These are phyloP conservation scores for Ophioninae sp. DNA, from an alignment of 2,888 invertebrate genomes.

Conservation along the genomic window DNA sequence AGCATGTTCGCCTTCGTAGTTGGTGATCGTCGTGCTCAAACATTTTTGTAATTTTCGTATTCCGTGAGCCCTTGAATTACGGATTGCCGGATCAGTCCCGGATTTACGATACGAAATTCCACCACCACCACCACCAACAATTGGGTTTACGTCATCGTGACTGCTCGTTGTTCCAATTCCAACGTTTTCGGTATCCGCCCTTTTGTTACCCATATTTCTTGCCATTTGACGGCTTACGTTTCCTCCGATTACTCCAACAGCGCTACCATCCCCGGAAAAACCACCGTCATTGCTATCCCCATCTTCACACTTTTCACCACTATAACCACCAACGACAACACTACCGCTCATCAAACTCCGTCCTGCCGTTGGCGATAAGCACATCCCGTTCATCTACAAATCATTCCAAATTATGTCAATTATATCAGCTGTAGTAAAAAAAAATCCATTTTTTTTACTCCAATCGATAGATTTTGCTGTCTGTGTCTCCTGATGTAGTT, in stretches of 20 bases:
- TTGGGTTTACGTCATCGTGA: slow-evolving; percentile 61
- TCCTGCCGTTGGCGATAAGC: slow-evolving; percentile 85
- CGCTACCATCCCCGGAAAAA: slow-evolving; percentile 70
- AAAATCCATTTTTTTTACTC: no score
- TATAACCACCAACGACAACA: slow-evolving; percentile 64
- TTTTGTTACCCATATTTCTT: slow-evolving; percentile 34
- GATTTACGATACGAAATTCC: slow-evolving; percentile 72
- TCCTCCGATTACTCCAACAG: slow-evolving; percentile 66
- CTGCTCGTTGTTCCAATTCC: slow-evolving; percentile 30
- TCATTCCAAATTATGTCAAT: slow-evolving; percentile 70
- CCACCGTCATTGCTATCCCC: slow-evolving; percentile 71
- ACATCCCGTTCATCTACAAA: slow-evolving; percentile 90
- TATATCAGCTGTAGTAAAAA: slow-evolving; percentile 26
- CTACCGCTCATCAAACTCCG: slow-evolving; percentile 74
- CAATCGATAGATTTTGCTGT: no score
- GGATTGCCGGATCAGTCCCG: slow-evolving; percentile 80
- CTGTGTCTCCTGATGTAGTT: no score
- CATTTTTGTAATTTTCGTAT: slow-evolving; percentile 96
- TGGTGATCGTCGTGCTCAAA: slow-evolving; percentile 91
- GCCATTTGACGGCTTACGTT: slow-evolving; percentile 44
- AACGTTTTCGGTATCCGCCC: slow-evolving; percentile 50
- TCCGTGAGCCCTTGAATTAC: slow-evolving; percentile 97
- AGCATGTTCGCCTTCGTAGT: slow-evolving; percentile 87
- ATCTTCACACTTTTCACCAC: slow-evolving; percentile 68
- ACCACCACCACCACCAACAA: slow-evolving; percentile 24